Percentiles rank a stretch among this genome's conserved stretches.
Evolutionary conservation across 1,140 invertebrate species (phyloP).

Genomic region (Ceratosolen solmsi): DNA sequence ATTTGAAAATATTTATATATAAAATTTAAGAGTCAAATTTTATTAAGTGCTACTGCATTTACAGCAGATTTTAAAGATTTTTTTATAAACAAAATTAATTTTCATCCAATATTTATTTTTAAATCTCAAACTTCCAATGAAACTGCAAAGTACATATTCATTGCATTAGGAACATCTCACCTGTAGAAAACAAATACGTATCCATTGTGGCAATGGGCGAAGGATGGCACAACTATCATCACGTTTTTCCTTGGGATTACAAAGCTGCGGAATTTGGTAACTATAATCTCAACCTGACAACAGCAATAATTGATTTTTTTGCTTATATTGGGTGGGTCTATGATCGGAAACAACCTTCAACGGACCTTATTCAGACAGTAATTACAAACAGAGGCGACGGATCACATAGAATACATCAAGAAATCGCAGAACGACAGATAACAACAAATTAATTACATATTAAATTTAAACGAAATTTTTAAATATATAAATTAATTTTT

Average conservation of each 20-base stretch:
- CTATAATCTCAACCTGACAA: conserved; percentile 76
- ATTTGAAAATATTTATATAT: too few species aligned
- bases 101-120: too few species aligned
- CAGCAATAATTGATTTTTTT: conserved; percentile 79
- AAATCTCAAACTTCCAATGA: too few species aligned
- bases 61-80: too few species aligned
- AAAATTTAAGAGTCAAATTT: too few species aligned
- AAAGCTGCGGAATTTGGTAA: conserved; percentile 79
- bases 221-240: conserved; percentile 92
- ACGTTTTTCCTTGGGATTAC: conserved; percentile 89
- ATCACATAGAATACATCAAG: conserved; percentile 10
- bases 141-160: conserved; percentile 12
- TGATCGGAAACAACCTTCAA: conserved; percentile 80
- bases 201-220: conserved; percentile 65
- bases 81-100: too few species aligned
- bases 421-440: conserved; percentile 28
- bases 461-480: background rate
- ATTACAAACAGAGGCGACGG: conserved; percentile 73
- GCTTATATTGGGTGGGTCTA: conserved; percentile 85
- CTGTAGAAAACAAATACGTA: conserved; percentile 72
- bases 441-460: conserved; percentile 8
- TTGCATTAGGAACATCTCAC: conserved; percentile 75
- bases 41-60: too few species aligned
- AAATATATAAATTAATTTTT: background rate
- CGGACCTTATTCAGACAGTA: conserved; percentile 74